These are phyloP conservation scores for Morelia viridis DNA, from an alignment of 2,797 vertebrate genomes.

Conservation along the genomic window DNA sequence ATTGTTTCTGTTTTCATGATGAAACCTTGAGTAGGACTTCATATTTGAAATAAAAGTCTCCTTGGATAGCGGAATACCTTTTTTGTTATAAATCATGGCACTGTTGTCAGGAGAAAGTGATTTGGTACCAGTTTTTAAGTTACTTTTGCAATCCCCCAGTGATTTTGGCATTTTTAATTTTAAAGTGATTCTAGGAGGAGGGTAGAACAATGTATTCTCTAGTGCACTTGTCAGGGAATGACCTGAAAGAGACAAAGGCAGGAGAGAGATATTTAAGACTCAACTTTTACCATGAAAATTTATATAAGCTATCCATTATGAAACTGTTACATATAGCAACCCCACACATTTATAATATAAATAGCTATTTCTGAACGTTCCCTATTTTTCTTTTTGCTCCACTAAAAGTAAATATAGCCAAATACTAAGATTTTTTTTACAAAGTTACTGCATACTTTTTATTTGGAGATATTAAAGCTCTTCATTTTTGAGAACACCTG, in stretches of 20 bases:
- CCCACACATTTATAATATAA: background rate
- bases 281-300: background rate
- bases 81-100: slow-evolving; percentile 71
- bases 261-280: background rate
- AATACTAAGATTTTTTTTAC: no score
- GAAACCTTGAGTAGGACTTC: slow-evolving; percentile 77
- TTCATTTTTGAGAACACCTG: background rate
- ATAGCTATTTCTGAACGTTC: background rate
- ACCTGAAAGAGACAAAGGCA: slow-evolving; percentile 71
- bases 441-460: background rate
- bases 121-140: slow-evolving; percentile 81
- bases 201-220: slow-evolving; percentile 86
- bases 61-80: slow-evolving; percentile 63
- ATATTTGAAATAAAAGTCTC: slow-evolving; percentile 75
- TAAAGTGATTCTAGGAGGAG: slow-evolving; percentile 92
- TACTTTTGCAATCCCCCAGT: slow-evolving; percentile 80
- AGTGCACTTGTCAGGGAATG: slow-evolving; percentile 82
- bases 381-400: background rate
- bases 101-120: slow-evolving; percentile 82
- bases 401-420: no score
- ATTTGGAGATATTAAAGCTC: background rate
- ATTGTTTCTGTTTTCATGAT: slow-evolving; percentile 82
- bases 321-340: background rate
- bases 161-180: slow-evolving; percentile 96
- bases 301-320: slow-evolving; percentile 3